Conservation (phyloP, 2,888 invertebrate genomes). For the Kryphioiulus occultus region DNA sequence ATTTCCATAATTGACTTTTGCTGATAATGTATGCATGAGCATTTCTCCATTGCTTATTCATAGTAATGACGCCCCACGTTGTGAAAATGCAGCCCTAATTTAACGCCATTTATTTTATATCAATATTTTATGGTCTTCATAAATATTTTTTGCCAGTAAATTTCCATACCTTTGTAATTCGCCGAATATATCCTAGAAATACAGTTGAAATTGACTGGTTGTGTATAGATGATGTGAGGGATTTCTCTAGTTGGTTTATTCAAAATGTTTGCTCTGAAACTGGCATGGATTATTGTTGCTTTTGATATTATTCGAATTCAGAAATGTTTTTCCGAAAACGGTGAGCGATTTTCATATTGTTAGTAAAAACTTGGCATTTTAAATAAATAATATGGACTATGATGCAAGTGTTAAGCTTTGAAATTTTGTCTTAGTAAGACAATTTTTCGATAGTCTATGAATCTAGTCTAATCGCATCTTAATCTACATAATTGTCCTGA, state of each 20-base stretch:
- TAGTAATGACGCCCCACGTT: not conserved
- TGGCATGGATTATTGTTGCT: not conserved
- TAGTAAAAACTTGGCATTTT: too few relatives aligned
- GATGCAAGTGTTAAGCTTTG: too few relatives aligned
- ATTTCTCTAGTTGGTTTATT: not conserved
- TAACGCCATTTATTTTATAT: not conserved
- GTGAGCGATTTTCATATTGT: not conserved
- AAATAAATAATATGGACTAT: too few relatives aligned
- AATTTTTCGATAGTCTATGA: too few relatives aligned
- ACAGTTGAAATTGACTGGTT: not conserved
- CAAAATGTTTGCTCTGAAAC: not conserved
- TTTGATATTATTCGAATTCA: not conserved
- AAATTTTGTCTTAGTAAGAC: too few relatives aligned
- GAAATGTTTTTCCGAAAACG: not conserved
- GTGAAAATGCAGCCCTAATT: not conserved
- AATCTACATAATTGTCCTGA: too few relatives aligned
- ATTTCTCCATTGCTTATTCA: not conserved
- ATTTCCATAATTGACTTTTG: not conserved
- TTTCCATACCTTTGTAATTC: not conserved
- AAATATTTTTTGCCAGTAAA: not conserved
- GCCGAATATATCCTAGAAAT: not conserved
- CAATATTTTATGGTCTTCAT: not conserved
- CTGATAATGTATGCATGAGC: not conserved
- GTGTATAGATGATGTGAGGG: not conserved
- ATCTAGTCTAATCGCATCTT: too few relatives aligned